Base-by-base conservation (phyloP, 2,888 invertebrate genomes). In the Lasioglossum morio region DNA sequence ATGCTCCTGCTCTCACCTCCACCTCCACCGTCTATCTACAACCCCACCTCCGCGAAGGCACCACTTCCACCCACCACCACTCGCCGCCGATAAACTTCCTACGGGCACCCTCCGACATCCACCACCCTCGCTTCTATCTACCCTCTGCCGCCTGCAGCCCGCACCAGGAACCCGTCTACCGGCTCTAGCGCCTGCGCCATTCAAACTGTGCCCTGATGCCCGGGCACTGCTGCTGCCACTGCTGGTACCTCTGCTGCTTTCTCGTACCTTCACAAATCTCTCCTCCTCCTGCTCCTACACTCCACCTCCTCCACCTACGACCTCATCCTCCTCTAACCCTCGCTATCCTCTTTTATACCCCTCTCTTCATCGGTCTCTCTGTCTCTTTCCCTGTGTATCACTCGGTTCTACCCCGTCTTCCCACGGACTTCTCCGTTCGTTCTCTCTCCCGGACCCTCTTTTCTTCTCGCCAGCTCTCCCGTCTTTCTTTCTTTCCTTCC, bases 121-220 rank as follows among this genome's bases (percentile, higher is more conserved):
- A 73, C 72, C 87, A 66, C 82, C 81, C 82, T 81, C 72, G 73
- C 82, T 75, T 46, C 86, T 75, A 79, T 78, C 79, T 81, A 73
- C 84, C 81, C 89, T 75, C 79, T 77, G 80, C 89, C 88, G 84
- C 86, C 85, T 88, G 89, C 85, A 90, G 90, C 90, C 86, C 88
- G 88, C 89, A 88, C 91, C 90, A 88, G 90, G 88, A 92, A 88
- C 87, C 72, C 57, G 79, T 87, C 91, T 88, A 86, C 83, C 82
- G 81, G 78, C 81, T 57, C 57, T 80, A 83, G 92, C 92, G 93
- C 93, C 79, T 91, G 93, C 93, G 93, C 92, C 88, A 63, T 87
- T 82, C 81, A 81, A 85, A 88, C 85, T 91, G 94, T 94, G 94
- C 94, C 94, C 94, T 94, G 94, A 94, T 94, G 94, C 94, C 94